phyloP scores from a whole-genome alignment of 2,113 vertebrate species.

The Sebastes schlegelii region DNA sequence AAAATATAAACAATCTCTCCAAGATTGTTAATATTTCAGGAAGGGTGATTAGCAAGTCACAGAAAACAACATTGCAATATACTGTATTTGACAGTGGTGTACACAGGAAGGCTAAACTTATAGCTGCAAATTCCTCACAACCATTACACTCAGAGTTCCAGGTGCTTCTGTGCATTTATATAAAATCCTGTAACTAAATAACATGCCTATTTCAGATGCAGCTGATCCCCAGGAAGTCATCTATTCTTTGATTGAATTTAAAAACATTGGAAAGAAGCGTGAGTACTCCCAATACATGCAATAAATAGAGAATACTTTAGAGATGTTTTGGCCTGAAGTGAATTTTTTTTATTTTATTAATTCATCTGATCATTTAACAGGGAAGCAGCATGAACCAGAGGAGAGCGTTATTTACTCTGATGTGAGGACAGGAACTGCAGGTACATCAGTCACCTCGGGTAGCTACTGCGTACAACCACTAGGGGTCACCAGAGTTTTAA shows the following conservation, averaged over 20 bases:
- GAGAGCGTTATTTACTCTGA: slow-evolving; percentile 7
- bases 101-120: too few species aligned
- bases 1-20: too few species aligned
- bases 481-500: not conserved
- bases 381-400: not conserved
- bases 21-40: too few species aligned
- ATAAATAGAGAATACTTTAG: not conserved
- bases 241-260: not conserved
- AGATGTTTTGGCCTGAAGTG: not conserved
- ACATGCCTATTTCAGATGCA: not conserved
- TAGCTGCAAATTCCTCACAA: too few species aligned
- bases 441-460: not conserved
- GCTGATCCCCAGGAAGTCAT: not conserved
- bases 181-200: not conserved
- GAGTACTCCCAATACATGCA: not conserved
- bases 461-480: not conserved
- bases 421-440: slow-evolving; percentile 1
- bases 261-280: not conserved
- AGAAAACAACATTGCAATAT: too few species aligned
- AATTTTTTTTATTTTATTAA: too few species aligned
- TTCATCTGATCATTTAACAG: slow-evolving; percentile 15
- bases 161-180: too few species aligned
- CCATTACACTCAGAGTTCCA: too few species aligned
- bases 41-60: too few species aligned
- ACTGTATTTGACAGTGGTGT: too few species aligned